phyloP scores from a whole-genome alignment of 2,888 invertebrate genomes.

The Amblyjoppa fuscipennis region DNA sequence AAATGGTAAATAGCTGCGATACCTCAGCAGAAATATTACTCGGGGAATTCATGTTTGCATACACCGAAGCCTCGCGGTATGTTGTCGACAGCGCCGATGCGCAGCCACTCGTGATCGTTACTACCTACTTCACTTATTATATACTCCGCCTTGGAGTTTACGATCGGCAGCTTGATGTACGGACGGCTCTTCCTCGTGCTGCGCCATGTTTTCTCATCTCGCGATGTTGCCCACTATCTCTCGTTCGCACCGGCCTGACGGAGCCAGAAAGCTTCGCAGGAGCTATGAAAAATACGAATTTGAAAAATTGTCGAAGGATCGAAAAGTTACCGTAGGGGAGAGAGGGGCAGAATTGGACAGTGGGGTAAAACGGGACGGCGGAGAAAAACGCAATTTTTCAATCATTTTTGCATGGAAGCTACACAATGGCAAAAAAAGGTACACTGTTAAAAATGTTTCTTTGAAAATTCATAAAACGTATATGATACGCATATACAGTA shows the following conservation, averaged over 20 bases:
- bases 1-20: slow-evolving; percentile 1
- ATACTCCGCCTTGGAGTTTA: slow-evolving; percentile 12
- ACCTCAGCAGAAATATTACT: not conserved
- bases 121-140: slow-evolving; percentile 16
- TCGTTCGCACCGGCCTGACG: not conserved
- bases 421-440: too few relatives aligned
- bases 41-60: not conserved
- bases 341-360: too few relatives aligned
- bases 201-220: slow-evolving; percentile 11
- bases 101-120: not conserved
- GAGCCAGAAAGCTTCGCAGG: not conserved
- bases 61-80: not conserved
- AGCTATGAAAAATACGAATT: not conserved
- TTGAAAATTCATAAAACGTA: too few relatives aligned
- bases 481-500: too few relatives aligned
- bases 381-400: too few relatives aligned
- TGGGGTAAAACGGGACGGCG: too few relatives aligned
- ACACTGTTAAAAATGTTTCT: too few relatives aligned
- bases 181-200: not conserved
- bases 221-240: not conserved
- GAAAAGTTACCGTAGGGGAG: not conserved
- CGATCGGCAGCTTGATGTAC: slow-evolving; percentile 21
- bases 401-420: too few relatives aligned
- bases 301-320: not conserved
- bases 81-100: slow-evolving; percentile 1